A percentile compares a stretch with the other conserved stretches of the same genome.
phyloP scores from a whole-genome alignment of 2,888 invertebrate genomes.

The Rosalia funebris region DNA sequence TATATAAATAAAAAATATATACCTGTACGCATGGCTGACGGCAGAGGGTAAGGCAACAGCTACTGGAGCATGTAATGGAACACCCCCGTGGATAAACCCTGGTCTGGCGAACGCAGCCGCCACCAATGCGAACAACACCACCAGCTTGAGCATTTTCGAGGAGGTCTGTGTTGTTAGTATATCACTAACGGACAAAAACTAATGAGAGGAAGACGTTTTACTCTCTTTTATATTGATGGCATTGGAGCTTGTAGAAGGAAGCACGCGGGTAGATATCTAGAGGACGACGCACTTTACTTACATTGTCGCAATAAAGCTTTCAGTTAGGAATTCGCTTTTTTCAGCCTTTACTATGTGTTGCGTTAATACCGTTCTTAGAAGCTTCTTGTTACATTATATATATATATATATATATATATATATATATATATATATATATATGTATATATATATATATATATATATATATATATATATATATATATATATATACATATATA shows the following conservation, averaged over 20 bases:
- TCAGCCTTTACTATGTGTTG: slow-evolving; percentile 1
- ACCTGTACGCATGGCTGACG: slow-evolving; percentile 41
- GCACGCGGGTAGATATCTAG: neutral
- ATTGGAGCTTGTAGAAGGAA: slow-evolving; percentile 10
- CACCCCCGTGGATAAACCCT: slow-evolving; percentile 26
- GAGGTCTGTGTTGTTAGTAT: neutral
- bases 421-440: neutral
- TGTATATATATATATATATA: neutral
- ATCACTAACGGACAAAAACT: neutral
- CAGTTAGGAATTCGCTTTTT: slow-evolving; percentile 8
- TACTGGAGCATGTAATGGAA: slow-evolving; percentile 18
- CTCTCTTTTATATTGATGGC: neutral
- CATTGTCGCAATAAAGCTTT: slow-evolving; percentile 16
- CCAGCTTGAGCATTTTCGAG: slow-evolving; percentile 54
- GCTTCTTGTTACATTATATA: no score
- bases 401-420: neutral
- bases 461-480: neutral
- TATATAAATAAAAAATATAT: no score
- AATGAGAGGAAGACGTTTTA: neutral
- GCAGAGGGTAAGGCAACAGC: slow-evolving; percentile 31
- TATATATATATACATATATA: neutral
- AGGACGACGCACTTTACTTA: slow-evolving; percentile 1
- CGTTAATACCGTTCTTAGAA: neutral
- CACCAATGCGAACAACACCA: slow-evolving; percentile 68
- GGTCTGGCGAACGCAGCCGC: slow-evolving; percentile 67